Evolutionary conservation across 2,888 invertebrate genomes (phyloP).

Genomic region (Colostygia pectinataria): DNA sequence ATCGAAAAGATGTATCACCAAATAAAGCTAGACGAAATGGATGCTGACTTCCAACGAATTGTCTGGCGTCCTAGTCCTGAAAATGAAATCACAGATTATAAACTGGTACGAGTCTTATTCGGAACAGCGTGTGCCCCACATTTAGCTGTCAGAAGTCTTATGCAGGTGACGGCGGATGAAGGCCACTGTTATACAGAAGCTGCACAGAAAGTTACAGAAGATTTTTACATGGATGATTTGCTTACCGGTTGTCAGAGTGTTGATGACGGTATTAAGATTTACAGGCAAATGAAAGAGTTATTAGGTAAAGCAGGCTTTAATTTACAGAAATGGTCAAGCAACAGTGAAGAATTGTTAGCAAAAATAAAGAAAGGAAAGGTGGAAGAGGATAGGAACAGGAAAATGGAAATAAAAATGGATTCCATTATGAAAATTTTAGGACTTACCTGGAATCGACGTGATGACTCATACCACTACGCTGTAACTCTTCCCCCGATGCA

Average conservation of each 20-base stretch:
- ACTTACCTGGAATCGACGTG: not conserved
- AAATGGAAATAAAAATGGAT: not conserved
- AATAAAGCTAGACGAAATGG: slow-evolving; percentile 1
- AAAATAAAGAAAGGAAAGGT: not conserved
- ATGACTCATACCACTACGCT: not conserved
- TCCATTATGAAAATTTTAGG: not conserved
- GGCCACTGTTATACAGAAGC: slow-evolving; percentile 4
- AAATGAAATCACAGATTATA: not conserved
- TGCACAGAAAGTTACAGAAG: not conserved
- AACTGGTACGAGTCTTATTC: not conserved
- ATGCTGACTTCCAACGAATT: slow-evolving; percentile 19
- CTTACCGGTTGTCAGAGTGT: slow-evolving; percentile 25
- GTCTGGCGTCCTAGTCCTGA: slow-evolving; percentile 19
- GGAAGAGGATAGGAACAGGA: not conserved
- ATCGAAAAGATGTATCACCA: slow-evolving; percentile 28
- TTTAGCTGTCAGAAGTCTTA: not conserved
- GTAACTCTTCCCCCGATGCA: not conserved
- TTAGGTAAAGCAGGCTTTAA: not conserved
- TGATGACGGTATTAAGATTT: not conserved
- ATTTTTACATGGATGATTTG: slow-evolving; percentile 37
- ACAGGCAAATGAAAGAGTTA: not conserved
- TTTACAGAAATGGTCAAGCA: not conserved
- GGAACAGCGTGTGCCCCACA: not conserved
- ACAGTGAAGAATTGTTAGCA: not conserved
- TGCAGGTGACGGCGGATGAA: slow-evolving; percentile 37